Conservation (phyloP, 2,888 invertebrate genomes). For the Octonoba sinensis region DNA sequence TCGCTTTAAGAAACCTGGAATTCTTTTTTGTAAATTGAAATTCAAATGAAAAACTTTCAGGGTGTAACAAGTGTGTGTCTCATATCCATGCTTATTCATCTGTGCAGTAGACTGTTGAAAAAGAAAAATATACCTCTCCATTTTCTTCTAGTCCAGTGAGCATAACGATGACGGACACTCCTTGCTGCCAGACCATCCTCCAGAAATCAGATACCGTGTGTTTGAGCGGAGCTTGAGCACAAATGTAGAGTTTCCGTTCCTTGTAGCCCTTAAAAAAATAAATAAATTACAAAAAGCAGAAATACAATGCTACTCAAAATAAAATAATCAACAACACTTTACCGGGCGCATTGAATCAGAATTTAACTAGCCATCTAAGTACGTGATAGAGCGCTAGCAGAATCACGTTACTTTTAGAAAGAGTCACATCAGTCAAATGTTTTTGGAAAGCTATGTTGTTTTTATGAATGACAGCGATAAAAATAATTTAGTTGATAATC, state of each 20-base stretch:
- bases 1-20: too few species aligned
- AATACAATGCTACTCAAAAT: too few species aligned
- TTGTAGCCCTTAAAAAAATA: slow-evolving; percentile 78
- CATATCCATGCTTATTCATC: background rate
- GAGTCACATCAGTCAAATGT: too few species aligned
- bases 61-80: background rate
- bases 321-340: background rate
- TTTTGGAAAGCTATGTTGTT: too few species aligned
- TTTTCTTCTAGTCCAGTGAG: slow-evolving; percentile 92
- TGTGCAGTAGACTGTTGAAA: background rate
- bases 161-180: slow-evolving; percentile 89
- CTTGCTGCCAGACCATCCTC: slow-evolving; percentile 95
- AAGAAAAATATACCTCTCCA: slow-evolving; percentile 78
- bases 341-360: background rate
- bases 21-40: background rate
- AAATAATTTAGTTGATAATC: too few species aligned
- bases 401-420: too few species aligned
- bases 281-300: background rate
- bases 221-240: slow-evolving; percentile 78
- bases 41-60: background rate
- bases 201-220: slow-evolving; percentile 89
- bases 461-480: too few species aligned
- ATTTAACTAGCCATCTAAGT: too few species aligned
- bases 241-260: slow-evolving; percentile 90
- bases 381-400: too few species aligned